Percentiles rank a stretch among this genome's conserved stretches.
phyloP scores from a whole-genome alignment of 2,113 vertebrate species.

The Gila orcuttii region DNA sequence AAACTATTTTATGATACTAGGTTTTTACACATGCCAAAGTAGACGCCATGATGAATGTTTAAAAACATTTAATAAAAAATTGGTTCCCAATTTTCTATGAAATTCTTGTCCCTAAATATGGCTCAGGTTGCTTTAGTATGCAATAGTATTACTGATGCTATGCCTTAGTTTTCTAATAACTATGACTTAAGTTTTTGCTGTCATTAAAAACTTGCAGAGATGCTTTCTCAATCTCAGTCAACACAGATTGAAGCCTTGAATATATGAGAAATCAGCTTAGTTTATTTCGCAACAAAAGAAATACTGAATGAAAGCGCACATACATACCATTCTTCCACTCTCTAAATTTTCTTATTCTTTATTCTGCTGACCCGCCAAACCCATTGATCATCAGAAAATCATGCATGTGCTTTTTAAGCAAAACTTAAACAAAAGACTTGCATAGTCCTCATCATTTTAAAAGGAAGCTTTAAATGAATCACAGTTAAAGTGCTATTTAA shows the following conservation, averaged over 20 bases:
- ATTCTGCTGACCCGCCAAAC: conserved; percentile 35
- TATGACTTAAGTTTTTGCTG: too few relatives aligned
- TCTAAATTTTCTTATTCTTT: not conserved
- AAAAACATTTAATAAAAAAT: not conserved
- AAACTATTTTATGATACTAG: not conserved
- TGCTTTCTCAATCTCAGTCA: not conserved
- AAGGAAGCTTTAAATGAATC: conserved; percentile 12
- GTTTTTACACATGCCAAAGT: not conserved
- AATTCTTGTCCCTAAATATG: not conserved
- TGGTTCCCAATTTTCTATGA: too few relatives aligned
- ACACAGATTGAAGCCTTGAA: not conserved
- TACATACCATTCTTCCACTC: not conserved
- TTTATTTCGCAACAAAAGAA: conserved; percentile 46
- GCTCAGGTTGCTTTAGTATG: not conserved
- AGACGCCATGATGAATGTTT: not conserved
- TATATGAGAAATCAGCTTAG: conserved; percentile 15
- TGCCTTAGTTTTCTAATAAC: not conserved
- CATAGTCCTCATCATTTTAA: conserved; percentile 24
- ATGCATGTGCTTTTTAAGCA: conserved; percentile 34
- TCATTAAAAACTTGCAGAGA: not conserved
- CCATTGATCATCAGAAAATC: conserved; percentile 14
- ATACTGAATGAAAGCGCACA: not conserved
- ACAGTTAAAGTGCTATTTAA: conserved; percentile 13
- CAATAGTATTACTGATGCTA: not conserved
- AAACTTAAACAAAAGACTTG: conserved; percentile 44